Evolutionary conservation across 92 coral and sea anemone species (phyloP).

Genomic region (Zoanthus sansibaricus): DNA sequence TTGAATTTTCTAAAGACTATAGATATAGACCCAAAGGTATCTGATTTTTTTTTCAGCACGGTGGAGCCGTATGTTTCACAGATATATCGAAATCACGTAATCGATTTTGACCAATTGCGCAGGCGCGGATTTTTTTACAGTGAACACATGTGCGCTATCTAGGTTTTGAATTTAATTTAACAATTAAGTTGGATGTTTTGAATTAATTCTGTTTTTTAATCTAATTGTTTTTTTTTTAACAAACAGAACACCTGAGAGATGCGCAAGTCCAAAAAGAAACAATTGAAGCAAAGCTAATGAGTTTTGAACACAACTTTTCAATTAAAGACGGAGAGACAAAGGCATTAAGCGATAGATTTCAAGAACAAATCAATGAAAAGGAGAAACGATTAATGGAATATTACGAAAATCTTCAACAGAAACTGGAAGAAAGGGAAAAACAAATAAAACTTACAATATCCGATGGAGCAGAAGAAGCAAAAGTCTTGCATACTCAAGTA

Average conservation of each 20-base stretch:
- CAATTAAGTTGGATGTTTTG: not conserved
- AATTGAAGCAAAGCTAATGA: constrained; percentile 13
- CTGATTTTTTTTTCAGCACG: too few species aligned
- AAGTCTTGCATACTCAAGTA: constrained; percentile 30
- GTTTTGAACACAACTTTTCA: constrained; percentile 18
- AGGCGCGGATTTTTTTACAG: too few species aligned
- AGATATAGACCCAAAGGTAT: too few species aligned
- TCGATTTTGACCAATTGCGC: too few species aligned
- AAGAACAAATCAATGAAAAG: constrained; percentile 1
- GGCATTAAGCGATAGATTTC: not conserved
- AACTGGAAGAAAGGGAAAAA: constrained; percentile 9
- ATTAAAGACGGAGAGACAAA: constrained; percentile 12
- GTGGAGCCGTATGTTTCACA: too few species aligned
- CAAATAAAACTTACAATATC: constrained; percentile 16
- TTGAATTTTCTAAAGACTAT: too few species aligned
- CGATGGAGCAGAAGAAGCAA: constrained; percentile 18
- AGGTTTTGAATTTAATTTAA: too few species aligned
- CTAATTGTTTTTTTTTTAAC: not conserved
- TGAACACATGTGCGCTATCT: too few species aligned
- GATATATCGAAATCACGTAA: too few species aligned
- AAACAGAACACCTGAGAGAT: constrained; percentile 29
- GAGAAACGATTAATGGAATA: constrained; percentile 21
- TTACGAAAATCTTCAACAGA: constrained; percentile 12
- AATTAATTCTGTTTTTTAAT: not conserved
- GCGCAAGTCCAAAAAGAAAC: constrained; percentile 14